These are phyloP conservation scores for Pterocles gutturalis DNA, from an alignment of 2,113 vertebrate genomes.

Conservation along the genomic window DNA sequence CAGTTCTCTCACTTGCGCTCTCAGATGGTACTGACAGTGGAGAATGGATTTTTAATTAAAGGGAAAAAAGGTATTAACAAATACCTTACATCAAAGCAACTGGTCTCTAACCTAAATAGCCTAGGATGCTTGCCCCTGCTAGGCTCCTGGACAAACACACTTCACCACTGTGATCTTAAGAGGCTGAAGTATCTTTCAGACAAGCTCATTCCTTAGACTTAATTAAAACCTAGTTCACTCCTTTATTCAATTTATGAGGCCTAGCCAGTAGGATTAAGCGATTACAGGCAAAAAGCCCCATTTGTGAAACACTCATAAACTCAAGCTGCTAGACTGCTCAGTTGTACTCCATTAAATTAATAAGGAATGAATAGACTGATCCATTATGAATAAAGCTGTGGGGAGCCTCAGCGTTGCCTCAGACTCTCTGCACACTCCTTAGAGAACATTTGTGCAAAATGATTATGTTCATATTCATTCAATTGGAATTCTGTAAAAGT, in stretches of 20 bases:
- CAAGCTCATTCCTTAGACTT: constrained; percentile 86
- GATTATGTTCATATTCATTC: constrained; percentile 88
- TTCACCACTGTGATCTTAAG: constrained; percentile 76
- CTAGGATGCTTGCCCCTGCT: constrained; percentile 44
- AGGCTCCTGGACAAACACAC: constrained; percentile 75
- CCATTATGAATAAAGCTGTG: constrained; percentile 89
- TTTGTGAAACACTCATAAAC: constrained; percentile 93
- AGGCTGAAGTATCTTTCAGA: constrained; percentile 79
- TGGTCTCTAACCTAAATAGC: constrained; percentile 43
- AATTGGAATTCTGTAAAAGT: constrained; percentile 88
- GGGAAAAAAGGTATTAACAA: constrained; percentile 36
- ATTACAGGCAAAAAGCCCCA: constrained; percentile 94
- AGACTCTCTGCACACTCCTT: constrained; percentile 83
- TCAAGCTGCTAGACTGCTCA: constrained; percentile 86
- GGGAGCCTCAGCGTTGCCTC: constrained; percentile 81
- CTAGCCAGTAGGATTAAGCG: constrained; percentile 96
- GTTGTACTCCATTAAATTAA: constrained; percentile 94
- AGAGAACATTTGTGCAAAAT: constrained; percentile 86
- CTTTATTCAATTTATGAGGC: constrained; percentile 90
- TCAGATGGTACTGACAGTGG: constrained; percentile 5
- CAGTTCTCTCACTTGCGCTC: not conserved
- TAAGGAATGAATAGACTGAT: constrained; percentile 88
- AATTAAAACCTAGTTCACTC: constrained; percentile 96
- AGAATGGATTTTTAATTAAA: constrained; percentile 74
- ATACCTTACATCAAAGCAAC: constrained; percentile 72